These are phyloP conservation scores for Oeneis ivallda DNA, from an alignment of 2,888 invertebrate species.

Conservation along the genomic window DNA sequence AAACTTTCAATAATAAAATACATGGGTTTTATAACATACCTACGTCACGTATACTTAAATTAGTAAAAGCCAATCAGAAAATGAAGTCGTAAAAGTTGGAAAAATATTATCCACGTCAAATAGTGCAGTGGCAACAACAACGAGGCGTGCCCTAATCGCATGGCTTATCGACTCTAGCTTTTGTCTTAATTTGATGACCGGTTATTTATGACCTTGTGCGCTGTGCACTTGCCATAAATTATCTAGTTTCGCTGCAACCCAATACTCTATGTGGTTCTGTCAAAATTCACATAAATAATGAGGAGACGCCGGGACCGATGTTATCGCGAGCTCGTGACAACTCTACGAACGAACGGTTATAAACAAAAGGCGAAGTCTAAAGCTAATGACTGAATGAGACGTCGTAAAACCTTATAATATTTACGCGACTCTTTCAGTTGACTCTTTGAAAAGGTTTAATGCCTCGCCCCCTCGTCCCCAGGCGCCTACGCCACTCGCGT, in stretches of 20 bases:
- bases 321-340: slow-evolving; percentile 66
- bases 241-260: slow-evolving; percentile 65
- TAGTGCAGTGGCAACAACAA: slow-evolving; percentile 68
- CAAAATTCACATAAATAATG: slow-evolving; percentile 80
- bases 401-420: slow-evolving; percentile 75
- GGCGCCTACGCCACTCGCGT: slow-evolving; percentile 68
- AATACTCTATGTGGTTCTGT: slow-evolving; percentile 60
- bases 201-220: slow-evolving; percentile 67
- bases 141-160: slow-evolving; percentile 68
- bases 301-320: slow-evolving; percentile 65
- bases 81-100: slow-evolving; percentile 66
- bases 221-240: slow-evolving; percentile 71
- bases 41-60: background rate
- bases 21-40: too few relatives aligned
- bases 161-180: slow-evolving; percentile 69
- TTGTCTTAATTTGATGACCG: slow-evolving; percentile 77
- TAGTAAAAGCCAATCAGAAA: slow-evolving; percentile 52
- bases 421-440: slow-evolving; percentile 75
- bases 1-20: too few relatives aligned
- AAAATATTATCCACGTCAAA: slow-evolving; percentile 67
- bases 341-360: slow-evolving; percentile 70
- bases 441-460: slow-evolving; percentile 74
- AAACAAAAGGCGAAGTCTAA: slow-evolving; percentile 74
- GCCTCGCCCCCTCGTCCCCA: slow-evolving; percentile 61
- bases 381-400: slow-evolving; percentile 79